Evolutionary conservation across 2,113 vertebrate genomes (phyloP).

Genomic region (Salvelinus fontinalis): DNA sequence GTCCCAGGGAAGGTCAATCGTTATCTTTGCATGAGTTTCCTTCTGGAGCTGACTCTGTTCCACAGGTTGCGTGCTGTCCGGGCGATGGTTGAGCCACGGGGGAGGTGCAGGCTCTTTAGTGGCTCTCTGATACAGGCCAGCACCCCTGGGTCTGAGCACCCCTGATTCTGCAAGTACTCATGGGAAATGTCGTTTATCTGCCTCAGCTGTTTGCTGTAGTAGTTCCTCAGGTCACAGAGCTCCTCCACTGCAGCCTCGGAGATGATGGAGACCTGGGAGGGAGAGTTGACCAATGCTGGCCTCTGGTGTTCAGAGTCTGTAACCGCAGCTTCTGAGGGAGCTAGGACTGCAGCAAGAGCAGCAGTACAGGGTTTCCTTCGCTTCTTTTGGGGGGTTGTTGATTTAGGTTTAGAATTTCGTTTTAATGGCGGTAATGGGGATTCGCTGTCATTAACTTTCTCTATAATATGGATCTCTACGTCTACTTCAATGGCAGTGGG

Average conservation of each 20-base stretch:
- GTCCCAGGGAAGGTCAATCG: not conserved
- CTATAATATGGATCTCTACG: slow-evolving; percentile 49
- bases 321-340: not conserved
- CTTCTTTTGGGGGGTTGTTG: slow-evolving; percentile 45
- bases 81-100: slow-evolving; percentile 49
- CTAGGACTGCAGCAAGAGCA: not conserved
- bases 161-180: slow-evolving; percentile 62
- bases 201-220: slow-evolving; percentile 63
- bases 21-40: slow-evolving; percentile 41
- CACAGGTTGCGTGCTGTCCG: slow-evolving; percentile 67
- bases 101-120: slow-evolving; percentile 65
- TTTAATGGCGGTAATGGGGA: slow-evolving; percentile 16
- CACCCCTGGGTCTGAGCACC: slow-evolving; percentile 46
- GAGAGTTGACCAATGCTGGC: slow-evolving; percentile 33
- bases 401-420: slow-evolving; percentile 40
- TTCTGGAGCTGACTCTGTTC: slow-evolving; percentile 69
- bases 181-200: slow-evolving; percentile 75
- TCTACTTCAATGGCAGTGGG: slow-evolving; percentile 51
- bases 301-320: slow-evolving; percentile 17
- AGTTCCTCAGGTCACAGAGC: slow-evolving; percentile 63
- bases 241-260: slow-evolving; percentile 70
- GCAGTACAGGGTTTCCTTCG: slow-evolving; percentile 20
- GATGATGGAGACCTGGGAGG: slow-evolving; percentile 68
- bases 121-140: slow-evolving; percentile 69
- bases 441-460: not conserved